A percentile compares a stretch with the other conserved stretches of the same genome.
Conservation (phyloP, 2,113 vertebrate species). For the Pagrus major region DNA sequence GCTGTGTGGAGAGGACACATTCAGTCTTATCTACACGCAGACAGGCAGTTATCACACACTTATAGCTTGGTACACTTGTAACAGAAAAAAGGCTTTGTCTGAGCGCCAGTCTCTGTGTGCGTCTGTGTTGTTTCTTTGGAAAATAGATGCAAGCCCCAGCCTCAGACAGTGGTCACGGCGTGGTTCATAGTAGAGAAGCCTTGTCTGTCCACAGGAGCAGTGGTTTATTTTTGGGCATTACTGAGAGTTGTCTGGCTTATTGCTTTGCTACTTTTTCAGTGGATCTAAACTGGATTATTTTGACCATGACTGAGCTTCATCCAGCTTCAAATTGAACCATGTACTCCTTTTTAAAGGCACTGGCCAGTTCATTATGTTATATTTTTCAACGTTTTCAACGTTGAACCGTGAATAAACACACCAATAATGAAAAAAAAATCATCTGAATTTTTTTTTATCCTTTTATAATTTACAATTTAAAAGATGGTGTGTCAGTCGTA, state of each 20-base stretch:
- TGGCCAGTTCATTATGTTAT: not conserved
- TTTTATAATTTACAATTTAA: slow-evolving; percentile 1
- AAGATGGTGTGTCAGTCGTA: not conserved
- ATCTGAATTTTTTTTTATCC: not conserved
- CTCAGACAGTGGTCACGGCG: not conserved
- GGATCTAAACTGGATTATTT: slow-evolving; percentile 27
- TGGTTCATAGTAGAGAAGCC: slow-evolving; percentile 25
- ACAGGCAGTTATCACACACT: slow-evolving; percentile 20
- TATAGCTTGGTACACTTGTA: not conserved
- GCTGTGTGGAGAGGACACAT: not conserved
- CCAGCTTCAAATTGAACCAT: not conserved
- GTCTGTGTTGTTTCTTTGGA: not conserved
- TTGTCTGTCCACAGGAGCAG: slow-evolving; percentile 14
- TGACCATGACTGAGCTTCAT: not conserved
- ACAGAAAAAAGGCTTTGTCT: slow-evolving; percentile 21
- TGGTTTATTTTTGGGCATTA: slow-evolving; percentile 40
- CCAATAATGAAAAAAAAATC: not conserved
- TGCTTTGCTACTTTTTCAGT: not conserved
- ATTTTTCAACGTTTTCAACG: not conserved
- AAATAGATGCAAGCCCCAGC: not conserved
- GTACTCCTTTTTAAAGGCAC: not conserved
- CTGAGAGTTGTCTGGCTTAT: slow-evolving; percentile 32
- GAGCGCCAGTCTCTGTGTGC: not conserved
- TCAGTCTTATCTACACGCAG: slow-evolving; percentile 26
- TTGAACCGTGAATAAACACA: not conserved